phyloP scores from a whole-genome alignment of 2,113 vertebrate species.

The Nibea coibor region DNA sequence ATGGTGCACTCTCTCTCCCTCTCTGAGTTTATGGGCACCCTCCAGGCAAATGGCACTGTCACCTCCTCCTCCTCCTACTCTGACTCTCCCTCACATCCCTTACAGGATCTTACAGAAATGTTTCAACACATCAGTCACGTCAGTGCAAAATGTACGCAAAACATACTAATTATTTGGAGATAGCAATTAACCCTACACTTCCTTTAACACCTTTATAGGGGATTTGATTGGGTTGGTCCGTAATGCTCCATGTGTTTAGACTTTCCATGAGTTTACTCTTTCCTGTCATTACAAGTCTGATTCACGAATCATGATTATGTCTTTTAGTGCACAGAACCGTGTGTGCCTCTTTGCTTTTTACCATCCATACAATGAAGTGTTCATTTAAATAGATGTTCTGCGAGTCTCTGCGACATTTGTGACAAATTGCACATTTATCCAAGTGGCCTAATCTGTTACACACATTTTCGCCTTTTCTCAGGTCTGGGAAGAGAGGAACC shows the following conservation, averaged over 20 bases:
- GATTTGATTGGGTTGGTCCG: not conserved
- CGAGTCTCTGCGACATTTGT: constrained; percentile 21
- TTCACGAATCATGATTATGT: not conserved
- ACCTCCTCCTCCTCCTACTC: constrained; percentile 76
- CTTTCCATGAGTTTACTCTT: not conserved
- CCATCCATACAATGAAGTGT: not conserved
- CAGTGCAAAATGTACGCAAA: constrained; percentile 49
- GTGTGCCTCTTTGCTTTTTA: not conserved
- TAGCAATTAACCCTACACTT: constrained; percentile 28
- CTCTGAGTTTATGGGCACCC: constrained; percentile 77
- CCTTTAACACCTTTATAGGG: constrained; percentile 19
- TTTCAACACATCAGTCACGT: constrained; percentile 58
- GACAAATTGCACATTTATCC: constrained; percentile 59
- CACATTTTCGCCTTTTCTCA: constrained; percentile 50
- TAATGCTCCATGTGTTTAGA: not conserved
- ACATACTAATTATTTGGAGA: constrained; percentile 50
- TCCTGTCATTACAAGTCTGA: not conserved
- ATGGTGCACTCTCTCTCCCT: constrained; percentile 75
- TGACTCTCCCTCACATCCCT: constrained; percentile 75
- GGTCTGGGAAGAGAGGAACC: constrained; percentile 50
- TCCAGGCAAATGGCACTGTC: constrained; percentile 80
- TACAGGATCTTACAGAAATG: constrained; percentile 54
- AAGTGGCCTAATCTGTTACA: constrained; percentile 30
- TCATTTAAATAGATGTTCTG: constrained; percentile 11
- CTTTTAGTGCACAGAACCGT: not conserved